These are phyloP conservation scores for Pheucticus melanocephalus DNA, from an alignment of 2,113 vertebrate species.

Conservation along the genomic window DNA sequence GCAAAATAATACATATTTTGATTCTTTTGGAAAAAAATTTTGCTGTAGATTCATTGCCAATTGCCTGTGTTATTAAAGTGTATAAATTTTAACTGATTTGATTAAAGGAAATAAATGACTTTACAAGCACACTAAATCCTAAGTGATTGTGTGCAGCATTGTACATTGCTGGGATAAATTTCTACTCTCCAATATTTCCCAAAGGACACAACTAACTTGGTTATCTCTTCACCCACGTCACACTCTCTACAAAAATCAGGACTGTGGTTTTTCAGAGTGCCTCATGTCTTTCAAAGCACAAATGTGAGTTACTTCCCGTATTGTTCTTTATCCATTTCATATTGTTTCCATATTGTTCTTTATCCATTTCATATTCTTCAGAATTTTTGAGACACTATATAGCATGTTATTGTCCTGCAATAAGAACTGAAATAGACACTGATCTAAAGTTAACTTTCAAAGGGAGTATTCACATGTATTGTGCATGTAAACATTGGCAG, in stretches of 20 bases:
- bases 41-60: neutral
- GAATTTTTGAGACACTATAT: neutral
- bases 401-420: neutral
- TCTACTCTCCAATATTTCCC: neutral
- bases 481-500: neutral
- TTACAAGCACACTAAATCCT: neutral
- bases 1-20: neutral
- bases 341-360: too few relatives aligned
- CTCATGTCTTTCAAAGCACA: neutral
- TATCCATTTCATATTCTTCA: neutral
- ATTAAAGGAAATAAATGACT: neutral
- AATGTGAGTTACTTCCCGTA: neutral
- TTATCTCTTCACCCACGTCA: neutral
- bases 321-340: neutral
- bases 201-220: neutral
- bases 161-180: neutral
- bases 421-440: neutral
- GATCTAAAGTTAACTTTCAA: neutral
- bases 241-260: neutral
- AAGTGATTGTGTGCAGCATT: neutral
- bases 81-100: neutral
- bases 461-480: neutral
- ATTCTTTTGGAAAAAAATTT: neutral
- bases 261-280: neutral
- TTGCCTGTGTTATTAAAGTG: rapidly evolving